These are phyloP conservation scores for Corythornis madagascariensis DNA, from an alignment of 2,113 vertebrate genomes.

Conservation along the genomic window DNA sequence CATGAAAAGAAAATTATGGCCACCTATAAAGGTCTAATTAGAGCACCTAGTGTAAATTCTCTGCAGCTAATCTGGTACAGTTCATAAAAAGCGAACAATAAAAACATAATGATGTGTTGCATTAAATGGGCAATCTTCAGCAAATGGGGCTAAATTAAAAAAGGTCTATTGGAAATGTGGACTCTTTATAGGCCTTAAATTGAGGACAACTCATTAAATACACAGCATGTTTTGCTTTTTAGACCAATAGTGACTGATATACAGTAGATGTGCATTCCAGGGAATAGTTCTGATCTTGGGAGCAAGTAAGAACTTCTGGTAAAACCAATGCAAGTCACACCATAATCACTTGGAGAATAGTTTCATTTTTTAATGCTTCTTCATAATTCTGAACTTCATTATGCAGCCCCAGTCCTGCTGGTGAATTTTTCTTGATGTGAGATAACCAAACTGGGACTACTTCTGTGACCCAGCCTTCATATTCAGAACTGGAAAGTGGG, in stretches of 20 bases:
- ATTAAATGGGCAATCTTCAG: slow-evolving; percentile 68
- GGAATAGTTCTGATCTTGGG: background rate
- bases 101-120: slow-evolving; percentile 71
- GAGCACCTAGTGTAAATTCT: slow-evolving; percentile 47
- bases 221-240: slow-evolving; percentile 12
- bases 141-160: slow-evolving; percentile 62
- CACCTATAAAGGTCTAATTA: slow-evolving; percentile 70
- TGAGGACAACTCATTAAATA: slow-evolving; percentile 64
- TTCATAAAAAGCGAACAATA: slow-evolving; percentile 69
- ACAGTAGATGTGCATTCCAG: background rate
- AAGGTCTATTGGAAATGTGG: slow-evolving; percentile 57
- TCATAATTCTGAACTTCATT: background rate
- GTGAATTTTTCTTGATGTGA: background rate
- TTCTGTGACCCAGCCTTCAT: background rate
- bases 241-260: slow-evolving; percentile 18
- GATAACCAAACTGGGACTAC: background rate
- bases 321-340: slow-evolving; percentile 1
- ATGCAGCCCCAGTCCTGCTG: background rate
- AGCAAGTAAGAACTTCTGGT: slow-evolving; percentile 18
- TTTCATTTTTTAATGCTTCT: background rate
- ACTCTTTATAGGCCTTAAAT: slow-evolving; percentile 58
- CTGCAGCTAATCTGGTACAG: slow-evolving; percentile 59
- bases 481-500: background rate
- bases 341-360: background rate
- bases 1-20: slow-evolving; percentile 66